These are phyloP conservation scores for Oscheius sp. DNA, from an alignment of 1,140 invertebrate species.

Conservation along the genomic window DNA sequence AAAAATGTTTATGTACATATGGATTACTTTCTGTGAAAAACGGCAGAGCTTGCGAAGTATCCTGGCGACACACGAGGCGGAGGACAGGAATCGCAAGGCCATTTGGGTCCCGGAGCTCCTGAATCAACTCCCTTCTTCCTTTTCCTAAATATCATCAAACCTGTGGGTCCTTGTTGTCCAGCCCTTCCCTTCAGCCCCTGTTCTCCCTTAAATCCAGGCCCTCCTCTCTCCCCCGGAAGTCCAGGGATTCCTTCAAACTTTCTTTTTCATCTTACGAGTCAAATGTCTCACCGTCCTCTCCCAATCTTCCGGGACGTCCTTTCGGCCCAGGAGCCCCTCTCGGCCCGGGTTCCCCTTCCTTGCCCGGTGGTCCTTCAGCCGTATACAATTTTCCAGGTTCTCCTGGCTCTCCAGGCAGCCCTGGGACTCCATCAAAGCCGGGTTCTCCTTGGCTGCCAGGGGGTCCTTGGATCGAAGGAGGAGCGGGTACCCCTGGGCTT, in stretches of 20 bases:
- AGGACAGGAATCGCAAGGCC: constrained; percentile 26
- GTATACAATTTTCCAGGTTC: constrained; percentile 18
- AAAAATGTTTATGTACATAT: too few relatives aligned
- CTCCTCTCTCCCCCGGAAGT: constrained; percentile 6
- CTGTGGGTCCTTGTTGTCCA: constrained; percentile 8
- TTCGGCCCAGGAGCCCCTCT: constrained; percentile 16
- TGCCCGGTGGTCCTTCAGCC: constrained; percentile 24
- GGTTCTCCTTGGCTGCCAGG: constrained; percentile 17
- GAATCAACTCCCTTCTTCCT: background rate
- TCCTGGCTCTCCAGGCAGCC: constrained; percentile 6
- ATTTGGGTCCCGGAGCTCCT: constrained; percentile 10
- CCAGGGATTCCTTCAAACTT: too few relatives aligned
- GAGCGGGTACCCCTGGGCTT: constrained; percentile 2
- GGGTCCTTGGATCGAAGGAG: constrained; percentile 18
- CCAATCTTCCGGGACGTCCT: constrained; percentile 18
- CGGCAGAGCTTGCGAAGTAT: too few relatives aligned
- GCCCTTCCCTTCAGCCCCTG: constrained; percentile 15
- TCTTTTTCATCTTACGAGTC: too few relatives aligned
- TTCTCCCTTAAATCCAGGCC: constrained; percentile 12
- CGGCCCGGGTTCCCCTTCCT: constrained; percentile 23
- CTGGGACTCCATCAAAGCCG: constrained; percentile 2
- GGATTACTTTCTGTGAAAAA: too few relatives aligned
- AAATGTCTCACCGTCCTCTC: constrained; percentile 29
- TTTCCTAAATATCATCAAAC: background rate
- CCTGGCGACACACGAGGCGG: constrained; percentile 5